phyloP scores from a whole-genome alignment of 2,797 vertebrate genomes.

The Chelon auratus region DNA sequence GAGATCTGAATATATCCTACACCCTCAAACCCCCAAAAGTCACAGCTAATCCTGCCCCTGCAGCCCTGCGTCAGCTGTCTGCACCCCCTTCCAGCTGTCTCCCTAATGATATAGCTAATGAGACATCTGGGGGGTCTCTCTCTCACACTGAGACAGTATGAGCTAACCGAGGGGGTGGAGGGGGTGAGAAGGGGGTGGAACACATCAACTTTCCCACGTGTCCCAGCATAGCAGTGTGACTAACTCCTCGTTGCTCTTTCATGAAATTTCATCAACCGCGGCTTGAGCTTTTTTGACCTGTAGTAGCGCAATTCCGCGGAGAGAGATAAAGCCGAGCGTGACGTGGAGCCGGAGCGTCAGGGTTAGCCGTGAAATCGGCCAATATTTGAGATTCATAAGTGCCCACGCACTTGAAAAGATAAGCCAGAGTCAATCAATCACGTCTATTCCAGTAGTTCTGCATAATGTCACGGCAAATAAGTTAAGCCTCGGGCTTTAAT shows the following conservation, averaged over 20 bases:
- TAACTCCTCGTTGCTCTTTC: slow-evolving; percentile 57
- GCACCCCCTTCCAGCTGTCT: slow-evolving; percentile 82
- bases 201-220: slow-evolving; percentile 73
- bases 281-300: slow-evolving; percentile 50
- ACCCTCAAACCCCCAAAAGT: slow-evolving; percentile 36
- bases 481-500: slow-evolving; percentile 53
- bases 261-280: slow-evolving; percentile 67
- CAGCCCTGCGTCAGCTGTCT: slow-evolving; percentile 79
- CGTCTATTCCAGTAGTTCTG: slow-evolving; percentile 39
- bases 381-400: slow-evolving; percentile 66
- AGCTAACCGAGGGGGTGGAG: slow-evolving; percentile 27
- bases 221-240: slow-evolving; percentile 61
- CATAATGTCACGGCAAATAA: slow-evolving; percentile 63
- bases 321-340: slow-evolving; percentile 34
- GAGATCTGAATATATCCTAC: slow-evolving; percentile 49
- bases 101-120: slow-evolving; percentile 87
- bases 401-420: slow-evolving; percentile 56
- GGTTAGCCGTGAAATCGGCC: slow-evolving; percentile 65
- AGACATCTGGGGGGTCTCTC: slow-evolving; percentile 82
- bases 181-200: not conserved
- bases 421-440: slow-evolving; percentile 55
- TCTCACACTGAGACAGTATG: slow-evolving; percentile 55
- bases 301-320: slow-evolving; percentile 30
- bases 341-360: slow-evolving; percentile 25
- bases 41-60: slow-evolving; percentile 72